Evolutionary conservation across 2,888 invertebrate genomes (phyloP), one percentile per base, ranked within the genome.

Genomic region (Leptinotarsa peninsularis): DNA sequence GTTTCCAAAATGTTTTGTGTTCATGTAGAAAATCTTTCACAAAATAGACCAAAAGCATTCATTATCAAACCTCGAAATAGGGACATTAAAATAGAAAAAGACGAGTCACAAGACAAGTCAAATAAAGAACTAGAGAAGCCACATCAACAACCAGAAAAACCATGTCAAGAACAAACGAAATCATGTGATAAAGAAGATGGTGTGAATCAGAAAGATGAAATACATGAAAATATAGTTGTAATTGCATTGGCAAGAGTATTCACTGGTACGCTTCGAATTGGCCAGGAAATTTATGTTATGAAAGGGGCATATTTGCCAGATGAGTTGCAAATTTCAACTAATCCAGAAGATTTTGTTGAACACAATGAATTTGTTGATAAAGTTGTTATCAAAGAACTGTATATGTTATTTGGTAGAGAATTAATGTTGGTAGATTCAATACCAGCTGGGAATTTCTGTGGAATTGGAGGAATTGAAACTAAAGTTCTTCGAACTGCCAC

Each of bases 171-270:
- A 63, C n/a, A 33, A 66, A 23, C 66, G 10, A 27, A 76, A 60
- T 88, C 78, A 52, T 63, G 77, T 69, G 75, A 79, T n/a, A 78
- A 80, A 72, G 75, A 80, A 87, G 88, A 74, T 66, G 43, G 72
- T 66, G 49, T 66, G 4, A 79, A 81, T 66, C 81, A 82, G 58
- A 54, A 33, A 18, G 83, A 82, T 78, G 87, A 89, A 58, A 80
- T 85, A 33, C 85, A 85, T 67, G 76, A 78, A 69, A 82, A 82
- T 67, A 91, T 93, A 77, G 92, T 92, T 60, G 95, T 98, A 85
- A 91, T 99, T 79, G 98, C 97, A 0, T 96, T 99, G 89, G 97
- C 97, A 21, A 91, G 98, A 84, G 92, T 99, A 52, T 98, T 96
- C 87, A 97, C 97, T 87, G 98, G 99, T 3, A 94, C 91, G 72